Conservation (phyloP, 2,797 vertebrate species). For the Chromis chromis region DNA sequence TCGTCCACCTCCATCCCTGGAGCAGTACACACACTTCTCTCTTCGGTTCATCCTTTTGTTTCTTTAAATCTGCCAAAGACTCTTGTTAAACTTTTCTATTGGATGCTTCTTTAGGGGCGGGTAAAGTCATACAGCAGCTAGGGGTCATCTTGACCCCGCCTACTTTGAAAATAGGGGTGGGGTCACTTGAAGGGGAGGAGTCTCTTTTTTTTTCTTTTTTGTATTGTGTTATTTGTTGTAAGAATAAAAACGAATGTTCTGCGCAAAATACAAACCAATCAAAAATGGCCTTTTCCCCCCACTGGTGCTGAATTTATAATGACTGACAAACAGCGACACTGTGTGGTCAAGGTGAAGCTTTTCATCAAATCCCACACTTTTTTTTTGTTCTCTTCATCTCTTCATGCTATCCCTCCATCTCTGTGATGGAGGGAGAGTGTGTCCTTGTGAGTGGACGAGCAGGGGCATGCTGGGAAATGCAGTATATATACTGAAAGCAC, state of each 20-base stretch:
- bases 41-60: conserved; percentile 31
- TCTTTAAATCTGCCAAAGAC: conserved; percentile 74
- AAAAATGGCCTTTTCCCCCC: conserved; percentile 77
- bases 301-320: conserved; percentile 80
- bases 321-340: conserved; percentile 49
- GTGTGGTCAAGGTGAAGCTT: conserved; percentile 22
- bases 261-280: conserved; percentile 67
- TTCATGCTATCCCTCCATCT: conserved; percentile 53
- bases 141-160: conserved; percentile 1
- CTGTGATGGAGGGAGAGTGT: conserved; percentile 29
- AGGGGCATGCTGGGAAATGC: conserved; percentile 76
- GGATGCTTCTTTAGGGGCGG: conserved; percentile 5
- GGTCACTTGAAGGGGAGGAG: conserved; percentile 18
- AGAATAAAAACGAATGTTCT: conserved; percentile 74
- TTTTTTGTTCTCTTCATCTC: conserved; percentile 39
- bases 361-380: conserved; percentile 15
- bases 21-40: background rate
- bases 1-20: background rate
- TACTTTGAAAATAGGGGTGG: background rate
- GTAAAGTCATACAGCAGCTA: conserved; percentile 8
- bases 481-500: conserved; percentile 60
- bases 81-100: conserved; percentile 48
- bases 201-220: conserved; percentile 1
- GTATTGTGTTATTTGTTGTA: conserved; percentile 63
- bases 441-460: conserved; percentile 55